Conservation (phyloP, 1,140 invertebrate species). For the Sarcophaga bullata region DNA sequence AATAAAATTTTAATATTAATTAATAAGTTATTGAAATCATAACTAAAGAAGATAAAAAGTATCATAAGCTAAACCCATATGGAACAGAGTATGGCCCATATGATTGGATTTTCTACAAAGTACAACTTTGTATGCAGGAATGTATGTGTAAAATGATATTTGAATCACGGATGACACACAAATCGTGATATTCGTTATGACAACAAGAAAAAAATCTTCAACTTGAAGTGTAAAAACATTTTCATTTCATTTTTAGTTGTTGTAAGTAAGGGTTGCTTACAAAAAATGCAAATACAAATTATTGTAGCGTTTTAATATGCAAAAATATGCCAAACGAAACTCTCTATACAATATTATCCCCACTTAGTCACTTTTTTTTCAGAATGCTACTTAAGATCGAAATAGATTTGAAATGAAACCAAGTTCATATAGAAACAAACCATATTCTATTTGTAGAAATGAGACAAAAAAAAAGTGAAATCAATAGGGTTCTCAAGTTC, state of each 20-base stretch:
- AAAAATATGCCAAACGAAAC: neutral
- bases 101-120: neutral
- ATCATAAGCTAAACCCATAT: too few species aligned
- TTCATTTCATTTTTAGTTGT: neutral
- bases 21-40: too few species aligned
- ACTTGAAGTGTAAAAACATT: neutral
- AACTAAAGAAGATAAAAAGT: too few species aligned
- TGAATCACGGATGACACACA: constrained; percentile 33
- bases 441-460: neutral
- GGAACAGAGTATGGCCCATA: neutral
- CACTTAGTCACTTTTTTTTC: too few species aligned
- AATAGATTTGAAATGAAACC: neutral
- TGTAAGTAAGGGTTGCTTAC: neutral
- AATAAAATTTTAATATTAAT: too few species aligned
- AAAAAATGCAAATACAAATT: constrained; percentile 2
- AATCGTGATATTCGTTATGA: constrained; percentile 14
- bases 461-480: neutral
- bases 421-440: neutral
- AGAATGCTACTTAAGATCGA: neutral
- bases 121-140: neutral
- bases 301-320: constrained; percentile 25
- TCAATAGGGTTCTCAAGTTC: neutral
- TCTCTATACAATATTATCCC: too few species aligned
- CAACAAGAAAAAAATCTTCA: neutral
- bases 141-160: neutral